Conservation (phyloP, 2,113 vertebrate species). For the Otocyon megalotis region DNA sequence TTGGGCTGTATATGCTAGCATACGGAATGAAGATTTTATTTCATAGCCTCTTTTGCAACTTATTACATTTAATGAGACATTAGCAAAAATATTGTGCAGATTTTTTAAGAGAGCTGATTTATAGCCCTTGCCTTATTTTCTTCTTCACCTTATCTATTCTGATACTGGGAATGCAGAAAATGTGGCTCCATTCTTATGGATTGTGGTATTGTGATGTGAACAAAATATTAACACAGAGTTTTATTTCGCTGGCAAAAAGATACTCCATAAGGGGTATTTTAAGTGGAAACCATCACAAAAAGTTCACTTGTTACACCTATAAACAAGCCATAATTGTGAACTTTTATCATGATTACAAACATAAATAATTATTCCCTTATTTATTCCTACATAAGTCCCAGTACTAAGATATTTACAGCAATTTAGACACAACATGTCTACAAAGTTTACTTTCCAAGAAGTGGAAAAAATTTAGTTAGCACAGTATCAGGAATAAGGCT, state of each 20-base stretch:
- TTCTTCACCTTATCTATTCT: not conserved
- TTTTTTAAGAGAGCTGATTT: not conserved
- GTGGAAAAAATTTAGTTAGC: constrained; percentile 12
- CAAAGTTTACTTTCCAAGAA: constrained; percentile 28
- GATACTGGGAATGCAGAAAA: constrained; percentile 18
- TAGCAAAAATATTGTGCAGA: not conserved
- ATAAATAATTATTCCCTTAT: not conserved
- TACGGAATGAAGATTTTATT: not conserved
- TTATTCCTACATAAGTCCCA: not conserved
- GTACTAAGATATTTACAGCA: constrained; percentile 25
- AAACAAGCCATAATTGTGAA: not conserved
- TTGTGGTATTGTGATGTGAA: not conserved
- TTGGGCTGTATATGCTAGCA: not conserved
- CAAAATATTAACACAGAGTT: constrained; percentile 4
- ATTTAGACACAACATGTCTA: not conserved
- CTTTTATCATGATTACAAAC: constrained; percentile 7
- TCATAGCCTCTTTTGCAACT: not conserved
- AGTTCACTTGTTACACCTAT: not conserved
- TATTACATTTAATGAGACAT: not conserved
- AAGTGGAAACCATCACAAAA: constrained; percentile 43
- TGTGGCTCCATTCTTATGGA: not conserved
- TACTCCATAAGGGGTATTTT: not conserved
- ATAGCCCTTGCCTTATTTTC: not conserved
- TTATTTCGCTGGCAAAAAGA: constrained; percentile 27
- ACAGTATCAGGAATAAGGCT: not conserved